phyloP scores from a whole-genome alignment of 2,888 invertebrate genomes.

The Diarsia mendica region DNA sequence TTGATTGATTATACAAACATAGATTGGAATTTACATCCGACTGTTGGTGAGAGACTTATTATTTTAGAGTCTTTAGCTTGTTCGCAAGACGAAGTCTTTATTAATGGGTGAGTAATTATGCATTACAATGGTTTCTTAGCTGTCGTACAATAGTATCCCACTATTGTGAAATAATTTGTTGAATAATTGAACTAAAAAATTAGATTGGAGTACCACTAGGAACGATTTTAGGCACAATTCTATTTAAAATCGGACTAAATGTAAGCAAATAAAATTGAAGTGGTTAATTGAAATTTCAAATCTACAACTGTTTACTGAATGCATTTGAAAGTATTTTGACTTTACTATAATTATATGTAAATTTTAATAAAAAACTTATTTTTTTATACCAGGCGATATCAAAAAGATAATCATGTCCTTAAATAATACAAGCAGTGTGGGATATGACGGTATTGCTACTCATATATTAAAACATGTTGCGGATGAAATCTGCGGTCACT shows the following conservation, averaged over 20 bases:
- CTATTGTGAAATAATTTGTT: neutral
- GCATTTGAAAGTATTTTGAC: too few species aligned
- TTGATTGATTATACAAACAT: slow-evolving; percentile 87
- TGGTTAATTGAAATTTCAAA: too few species aligned
- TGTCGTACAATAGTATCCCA: accelerated
- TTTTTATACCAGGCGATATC: too few species aligned
- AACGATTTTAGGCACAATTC: neutral
- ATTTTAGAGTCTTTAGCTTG: slow-evolving; percentile 93
- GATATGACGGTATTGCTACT: too few species aligned
- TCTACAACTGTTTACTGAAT: too few species aligned
- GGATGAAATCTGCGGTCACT: too few species aligned
- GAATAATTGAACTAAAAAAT: neutral
- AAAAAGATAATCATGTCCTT: too few species aligned
- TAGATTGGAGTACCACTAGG: neutral
- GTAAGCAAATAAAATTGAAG: too few species aligned
- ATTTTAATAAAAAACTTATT: too few species aligned
- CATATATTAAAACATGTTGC: too few species aligned
- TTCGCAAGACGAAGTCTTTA: slow-evolving; percentile 90
- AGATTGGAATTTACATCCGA: slow-evolving; percentile 75
- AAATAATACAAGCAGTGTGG: too few species aligned
- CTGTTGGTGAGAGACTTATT: slow-evolving; percentile 93
- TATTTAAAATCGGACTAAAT: neutral
- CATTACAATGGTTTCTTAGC: neutral
- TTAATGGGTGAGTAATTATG: slow-evolving; percentile 84
- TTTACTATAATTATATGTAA: too few species aligned